Evolutionary conservation across 2,113 vertebrate species (phyloP).

Genomic region (Etia nguti): DNA sequence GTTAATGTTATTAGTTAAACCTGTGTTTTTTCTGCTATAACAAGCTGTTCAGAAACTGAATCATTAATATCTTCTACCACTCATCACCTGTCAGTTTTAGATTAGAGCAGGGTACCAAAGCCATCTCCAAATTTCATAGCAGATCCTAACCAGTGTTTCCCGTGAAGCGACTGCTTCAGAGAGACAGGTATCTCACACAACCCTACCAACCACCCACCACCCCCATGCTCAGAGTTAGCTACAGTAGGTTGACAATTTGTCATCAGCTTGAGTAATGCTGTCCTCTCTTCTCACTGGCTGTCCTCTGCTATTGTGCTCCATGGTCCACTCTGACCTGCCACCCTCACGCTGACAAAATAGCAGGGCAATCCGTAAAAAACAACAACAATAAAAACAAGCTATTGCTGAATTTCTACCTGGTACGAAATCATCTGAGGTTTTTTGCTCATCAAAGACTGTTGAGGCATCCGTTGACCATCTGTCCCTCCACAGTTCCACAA

Average conservation of each 20-base stretch:
- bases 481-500: neutral
- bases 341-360: neutral
- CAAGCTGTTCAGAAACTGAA: neutral
- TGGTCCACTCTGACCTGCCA: neutral
- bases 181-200: neutral
- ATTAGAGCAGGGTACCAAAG: neutral
- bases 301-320: neutral
- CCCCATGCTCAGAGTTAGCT: neutral
- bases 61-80: neutral
- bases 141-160: neutral
- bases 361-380: neutral
- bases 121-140: neutral
- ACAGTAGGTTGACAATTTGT: neutral
- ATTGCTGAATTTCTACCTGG: neutral
- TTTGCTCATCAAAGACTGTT: neutral
- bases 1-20: neutral
- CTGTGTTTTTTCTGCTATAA: neutral
- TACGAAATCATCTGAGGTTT: neutral
- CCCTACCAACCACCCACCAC: neutral
- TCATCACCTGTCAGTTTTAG: neutral
- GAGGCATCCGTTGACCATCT: neutral
- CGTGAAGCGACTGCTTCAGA: neutral
- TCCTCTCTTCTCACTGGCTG: neutral
- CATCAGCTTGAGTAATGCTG: neutral
- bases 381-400: neutral